phyloP scores from a whole-genome alignment of 1,140 invertebrate genomes.

The Heliconius hewitsoni region DNA sequence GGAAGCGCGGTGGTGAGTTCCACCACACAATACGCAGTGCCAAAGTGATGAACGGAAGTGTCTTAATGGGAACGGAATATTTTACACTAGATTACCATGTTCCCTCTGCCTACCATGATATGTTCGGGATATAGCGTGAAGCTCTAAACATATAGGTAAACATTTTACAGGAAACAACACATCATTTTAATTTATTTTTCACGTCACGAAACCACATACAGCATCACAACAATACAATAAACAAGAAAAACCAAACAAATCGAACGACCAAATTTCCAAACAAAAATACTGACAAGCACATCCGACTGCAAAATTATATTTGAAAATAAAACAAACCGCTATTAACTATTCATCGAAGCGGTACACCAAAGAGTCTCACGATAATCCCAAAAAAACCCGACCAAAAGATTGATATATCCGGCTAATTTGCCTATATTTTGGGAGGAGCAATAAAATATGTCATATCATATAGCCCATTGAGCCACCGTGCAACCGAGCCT shows the following conservation, averaged over 20 bases:
- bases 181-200: neutral
- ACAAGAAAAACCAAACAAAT: conserved; percentile 12
- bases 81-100: too few species aligned
- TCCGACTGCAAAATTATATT: conserved; percentile 41
- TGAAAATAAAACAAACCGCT: conserved; percentile 45
- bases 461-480: conserved; percentile 70
- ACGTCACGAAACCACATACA: neutral
- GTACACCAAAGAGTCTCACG: conserved; percentile 52
- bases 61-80: too few species aligned
- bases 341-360: conserved; percentile 70
- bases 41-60: too few species aligned
- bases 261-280: conserved; percentile 18
- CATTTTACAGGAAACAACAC: neutral
- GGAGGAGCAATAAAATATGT: conserved; percentile 66
- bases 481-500: conserved; percentile 58
- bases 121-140: too few species aligned
- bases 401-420: conserved; percentile 72
- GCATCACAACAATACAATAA: neutral
- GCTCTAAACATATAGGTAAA: neutral
- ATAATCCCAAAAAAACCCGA: conserved; percentile 42
- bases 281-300: conserved; percentile 36
- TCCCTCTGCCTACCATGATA: too few species aligned
- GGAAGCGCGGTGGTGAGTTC: too few species aligned
- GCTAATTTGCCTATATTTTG: conserved; percentile 71
- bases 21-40: too few species aligned